A percentile compares a stretch with the other conserved stretches of the same genome.
Conservation (phyloP, 2,888 invertebrate genomes). For the Notodonta ziczac region DNA sequence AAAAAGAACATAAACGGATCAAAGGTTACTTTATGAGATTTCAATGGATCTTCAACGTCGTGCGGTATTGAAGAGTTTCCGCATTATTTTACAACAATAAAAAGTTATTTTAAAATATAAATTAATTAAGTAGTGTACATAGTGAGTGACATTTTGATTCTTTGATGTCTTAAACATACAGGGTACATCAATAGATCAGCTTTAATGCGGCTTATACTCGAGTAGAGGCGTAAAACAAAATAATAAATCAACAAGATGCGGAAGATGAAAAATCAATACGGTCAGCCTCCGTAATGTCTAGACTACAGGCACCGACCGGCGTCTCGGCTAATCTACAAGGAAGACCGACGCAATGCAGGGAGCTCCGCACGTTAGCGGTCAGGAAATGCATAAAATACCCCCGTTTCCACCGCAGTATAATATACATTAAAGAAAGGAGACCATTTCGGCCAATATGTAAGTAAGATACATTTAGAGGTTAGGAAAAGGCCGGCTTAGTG, state of each 20-base stretch:
- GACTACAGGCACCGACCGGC: constrained; percentile 36
- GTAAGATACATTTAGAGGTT: constrained; percentile 59
- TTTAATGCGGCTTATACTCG: background rate
- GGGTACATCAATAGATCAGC: background rate
- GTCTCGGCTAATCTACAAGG: constrained; percentile 30
- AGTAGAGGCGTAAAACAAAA: constrained; percentile 15
- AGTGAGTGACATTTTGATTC: background rate
- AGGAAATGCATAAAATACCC: constrained; percentile 24
- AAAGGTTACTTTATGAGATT: constrained; percentile 33
- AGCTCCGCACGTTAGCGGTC: constrained; percentile 15
- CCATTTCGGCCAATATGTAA: constrained; percentile 7
- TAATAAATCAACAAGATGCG: constrained; percentile 17
- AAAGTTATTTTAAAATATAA: background rate
- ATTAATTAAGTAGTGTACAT: background rate
- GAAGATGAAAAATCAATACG: constrained; percentile 52
- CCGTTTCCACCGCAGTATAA: constrained; percentile 21
- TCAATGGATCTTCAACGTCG: constrained; percentile 29
- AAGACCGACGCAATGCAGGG: constrained; percentile 57
- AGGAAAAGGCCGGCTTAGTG: constrained; percentile 53
- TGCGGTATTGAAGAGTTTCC: constrained; percentile 17
- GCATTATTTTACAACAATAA: constrained; percentile 15
- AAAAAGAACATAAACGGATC: constrained; percentile 34
- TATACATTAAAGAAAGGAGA: constrained; percentile 4
- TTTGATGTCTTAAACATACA: background rate
- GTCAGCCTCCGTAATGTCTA: constrained; percentile 51